Evolutionary conservation across 2,888 invertebrate genomes (phyloP).

Genomic region (Eucera pruinosa): DNA sequence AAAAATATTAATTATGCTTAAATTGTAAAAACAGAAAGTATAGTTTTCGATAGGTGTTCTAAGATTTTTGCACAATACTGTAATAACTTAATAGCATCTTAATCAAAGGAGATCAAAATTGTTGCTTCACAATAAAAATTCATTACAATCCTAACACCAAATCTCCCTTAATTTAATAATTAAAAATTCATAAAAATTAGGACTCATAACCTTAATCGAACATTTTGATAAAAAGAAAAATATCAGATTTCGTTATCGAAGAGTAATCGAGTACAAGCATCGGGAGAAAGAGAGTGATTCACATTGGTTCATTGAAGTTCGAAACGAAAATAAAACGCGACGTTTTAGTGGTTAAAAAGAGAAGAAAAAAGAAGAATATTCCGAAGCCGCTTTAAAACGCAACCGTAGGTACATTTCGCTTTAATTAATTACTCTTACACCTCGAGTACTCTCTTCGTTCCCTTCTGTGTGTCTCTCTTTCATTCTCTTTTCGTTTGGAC

Average conservation of each 20-base stretch:
- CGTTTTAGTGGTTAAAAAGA: conserved; percentile 7
- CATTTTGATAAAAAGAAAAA: neutral
- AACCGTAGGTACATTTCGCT: conserved; percentile 33
- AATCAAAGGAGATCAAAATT: too few species aligned
- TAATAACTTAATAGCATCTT: too few species aligned
- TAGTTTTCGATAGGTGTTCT: too few species aligned
- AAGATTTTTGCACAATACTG: too few species aligned
- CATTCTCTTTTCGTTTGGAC: conserved; percentile 47
- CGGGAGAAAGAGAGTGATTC: neutral
- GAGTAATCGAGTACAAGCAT: conserved; percentile 6
- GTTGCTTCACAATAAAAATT: too few species aligned
- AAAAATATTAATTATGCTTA: too few species aligned
- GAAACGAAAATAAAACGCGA: neutral
- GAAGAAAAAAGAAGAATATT: conserved; percentile 16
- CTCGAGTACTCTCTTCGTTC: neutral
- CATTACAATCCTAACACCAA: too few species aligned
- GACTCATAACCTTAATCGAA: neutral
- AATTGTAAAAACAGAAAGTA: too few species aligned
- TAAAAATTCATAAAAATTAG: neutral
- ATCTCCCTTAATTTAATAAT: too few species aligned
- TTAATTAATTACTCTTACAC: conserved; percentile 58
- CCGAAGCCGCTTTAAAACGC: conserved; percentile 43
- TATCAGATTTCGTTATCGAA: neutral
- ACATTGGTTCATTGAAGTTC: conserved; percentile 9
- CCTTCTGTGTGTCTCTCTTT: conserved; percentile 19